A percentile compares a stretch with the other conserved stretches of the same genome.
Conservation (phyloP, 2,113 vertebrate species). For the Antechinus stuartii region DNA sequence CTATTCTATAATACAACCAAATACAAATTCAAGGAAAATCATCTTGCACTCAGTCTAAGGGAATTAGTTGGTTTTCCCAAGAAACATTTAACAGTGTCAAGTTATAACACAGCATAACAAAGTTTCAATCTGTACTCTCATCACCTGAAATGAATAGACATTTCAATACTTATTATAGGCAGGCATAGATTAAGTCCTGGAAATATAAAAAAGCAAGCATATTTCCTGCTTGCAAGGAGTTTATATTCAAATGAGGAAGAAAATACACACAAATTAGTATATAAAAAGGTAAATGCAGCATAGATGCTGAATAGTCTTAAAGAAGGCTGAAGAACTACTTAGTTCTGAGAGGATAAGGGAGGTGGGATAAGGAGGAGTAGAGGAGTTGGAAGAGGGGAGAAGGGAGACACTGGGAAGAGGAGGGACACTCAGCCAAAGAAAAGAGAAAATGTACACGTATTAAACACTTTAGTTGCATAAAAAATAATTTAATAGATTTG, state of each 20-base stretch:
- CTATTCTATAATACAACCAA: constrained; percentile 68
- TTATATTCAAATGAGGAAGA: not conserved
- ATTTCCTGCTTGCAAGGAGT: not conserved
- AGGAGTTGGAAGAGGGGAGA: not conserved
- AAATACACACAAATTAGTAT: not conserved
- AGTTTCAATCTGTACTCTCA: no score
- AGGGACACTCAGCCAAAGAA: not conserved
- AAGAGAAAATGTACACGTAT: constrained; percentile 16
- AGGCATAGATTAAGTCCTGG: not conserved
- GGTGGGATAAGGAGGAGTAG: not conserved
- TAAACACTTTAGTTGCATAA: constrained; percentile 27
- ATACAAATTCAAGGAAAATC: constrained; percentile 58
- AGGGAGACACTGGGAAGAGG: no score
- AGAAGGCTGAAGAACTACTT: not conserved
- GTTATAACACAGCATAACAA: not conserved
- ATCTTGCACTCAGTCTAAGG: constrained; percentile 44
- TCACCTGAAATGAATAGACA: not conserved
- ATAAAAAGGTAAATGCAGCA: not conserved
- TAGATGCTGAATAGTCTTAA: not conserved
- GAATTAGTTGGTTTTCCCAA: not conserved
- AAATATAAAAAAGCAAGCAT: not conserved
- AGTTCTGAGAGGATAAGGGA: no score
- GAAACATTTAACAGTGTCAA: not conserved
- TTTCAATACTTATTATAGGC: not conserved
- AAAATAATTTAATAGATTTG: constrained; percentile 34